These are phyloP conservation scores for Ichneumoninae sp. DNA, from an alignment of 2,888 invertebrate genomes.

Conservation along the genomic window DNA sequence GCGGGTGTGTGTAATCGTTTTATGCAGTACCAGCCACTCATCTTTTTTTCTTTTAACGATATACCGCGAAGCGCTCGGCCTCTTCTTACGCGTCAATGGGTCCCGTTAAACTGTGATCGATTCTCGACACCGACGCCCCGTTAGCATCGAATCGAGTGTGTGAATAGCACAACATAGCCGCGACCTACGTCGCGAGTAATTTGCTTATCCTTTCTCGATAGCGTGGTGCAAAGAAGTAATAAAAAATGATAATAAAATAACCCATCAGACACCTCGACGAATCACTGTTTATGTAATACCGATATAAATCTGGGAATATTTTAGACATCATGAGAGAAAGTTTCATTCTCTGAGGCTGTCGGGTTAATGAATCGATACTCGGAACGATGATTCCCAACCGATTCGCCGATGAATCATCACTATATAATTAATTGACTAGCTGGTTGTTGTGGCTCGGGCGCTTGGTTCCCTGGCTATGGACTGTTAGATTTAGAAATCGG, in stretches of 20 bases:
- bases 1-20: not conserved
- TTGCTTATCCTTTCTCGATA: constrained; percentile 5
- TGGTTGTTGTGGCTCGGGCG: not conserved
- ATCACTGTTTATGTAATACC: constrained; percentile 1
- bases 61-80: constrained; percentile 9
- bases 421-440: not conserved
- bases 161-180: constrained; percentile 10
- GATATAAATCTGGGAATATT: constrained; percentile 1
- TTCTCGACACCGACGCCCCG: constrained; percentile 25
- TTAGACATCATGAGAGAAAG: not conserved
- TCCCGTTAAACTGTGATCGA: not conserved
- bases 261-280: not conserved
- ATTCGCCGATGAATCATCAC: not conserved
- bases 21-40: constrained; percentile 6
- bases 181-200: constrained; percentile 20
- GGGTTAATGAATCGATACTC: not conserved
- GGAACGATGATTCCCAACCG: not conserved
- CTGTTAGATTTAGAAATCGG: too few species aligned
- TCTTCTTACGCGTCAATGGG: constrained; percentile 23
- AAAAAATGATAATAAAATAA: not conserved
- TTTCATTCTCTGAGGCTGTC: not conserved
- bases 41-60: constrained; percentile 12
- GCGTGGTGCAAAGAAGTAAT: not conserved
- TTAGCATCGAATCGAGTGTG: constrained; percentile 32
- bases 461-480: too few species aligned